These are phyloP conservation scores for Castor canadensis DNA, from an alignment of 2,113 vertebrate genomes.

Conservation along the genomic window DNA sequence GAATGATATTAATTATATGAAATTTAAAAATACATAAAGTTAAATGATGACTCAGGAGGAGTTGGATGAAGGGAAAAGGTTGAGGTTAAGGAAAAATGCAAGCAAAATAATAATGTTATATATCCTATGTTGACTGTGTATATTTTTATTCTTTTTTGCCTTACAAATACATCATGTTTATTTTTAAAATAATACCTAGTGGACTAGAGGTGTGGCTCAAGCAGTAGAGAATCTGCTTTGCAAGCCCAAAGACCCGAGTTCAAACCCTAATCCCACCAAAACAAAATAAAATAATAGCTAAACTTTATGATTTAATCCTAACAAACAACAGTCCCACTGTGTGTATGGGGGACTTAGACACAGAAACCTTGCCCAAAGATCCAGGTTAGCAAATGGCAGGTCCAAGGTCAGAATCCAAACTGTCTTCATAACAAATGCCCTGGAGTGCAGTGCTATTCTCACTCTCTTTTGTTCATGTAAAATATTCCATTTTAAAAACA, in stretches of 20 bases:
- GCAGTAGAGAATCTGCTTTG: too few relatives aligned
- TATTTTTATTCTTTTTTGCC: neutral
- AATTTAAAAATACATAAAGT: conserved; percentile 1
- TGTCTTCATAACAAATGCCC: neutral
- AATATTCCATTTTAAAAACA: neutral
- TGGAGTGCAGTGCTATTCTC: neutral
- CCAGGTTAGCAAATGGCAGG: neutral
- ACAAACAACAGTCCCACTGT: neutral
- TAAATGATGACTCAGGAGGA: neutral
- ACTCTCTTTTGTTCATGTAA: neutral
- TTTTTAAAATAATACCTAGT: neutral
- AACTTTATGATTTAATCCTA: neutral
- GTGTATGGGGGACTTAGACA: neutral
- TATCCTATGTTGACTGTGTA: neutral
- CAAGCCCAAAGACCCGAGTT: too few relatives aligned
- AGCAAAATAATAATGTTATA: neutral
- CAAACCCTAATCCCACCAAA: too few relatives aligned
- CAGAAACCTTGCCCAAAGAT: neutral
- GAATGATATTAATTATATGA: neutral
- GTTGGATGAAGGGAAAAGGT: neutral
- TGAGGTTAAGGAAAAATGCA: neutral
- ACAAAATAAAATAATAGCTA: conserved; percentile 28
- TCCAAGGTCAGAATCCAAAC: neutral
- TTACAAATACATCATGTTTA: neutral
- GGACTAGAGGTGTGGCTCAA: too few relatives aligned